Conservation (phyloP, 2,888 invertebrate species). For the Dolomedes plantarius region DNA sequence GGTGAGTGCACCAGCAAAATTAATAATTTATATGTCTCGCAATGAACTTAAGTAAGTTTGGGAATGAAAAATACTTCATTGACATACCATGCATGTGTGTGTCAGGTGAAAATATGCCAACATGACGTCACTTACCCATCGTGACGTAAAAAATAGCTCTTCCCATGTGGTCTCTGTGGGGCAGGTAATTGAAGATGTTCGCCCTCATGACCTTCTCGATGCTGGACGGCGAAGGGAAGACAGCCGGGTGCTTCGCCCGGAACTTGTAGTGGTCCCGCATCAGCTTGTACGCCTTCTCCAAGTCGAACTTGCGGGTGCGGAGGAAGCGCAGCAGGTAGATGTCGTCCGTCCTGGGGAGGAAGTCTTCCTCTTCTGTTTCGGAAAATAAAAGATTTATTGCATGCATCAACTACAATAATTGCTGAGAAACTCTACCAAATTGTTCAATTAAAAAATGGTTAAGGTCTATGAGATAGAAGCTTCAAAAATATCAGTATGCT, state of each 20-base stretch:
- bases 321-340: slow-evolving; percentile 56
- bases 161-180: slow-evolving; percentile 70
- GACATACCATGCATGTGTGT: no score
- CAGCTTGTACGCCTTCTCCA: slow-evolving; percentile 28
- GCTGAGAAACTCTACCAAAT: no score
- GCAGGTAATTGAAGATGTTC: slow-evolving; percentile 75
- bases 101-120: no score
- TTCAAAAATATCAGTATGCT: no score
- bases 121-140: slow-evolving; percentile 40
- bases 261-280: slow-evolving; percentile 54
- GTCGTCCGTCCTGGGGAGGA: slow-evolving; percentile 43
- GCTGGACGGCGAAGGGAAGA: slow-evolving; percentile 74
- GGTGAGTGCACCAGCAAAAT: no score
- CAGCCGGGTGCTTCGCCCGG: slow-evolving; percentile 25
- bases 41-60: no score
- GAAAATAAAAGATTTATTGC: no score
- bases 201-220: slow-evolving; percentile 75
- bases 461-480: no score
- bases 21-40: no score
- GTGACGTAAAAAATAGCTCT: slow-evolving; percentile 51
- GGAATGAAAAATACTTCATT: no score
- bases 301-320: slow-evolving; percentile 52
- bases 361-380: slow-evolving; percentile 38
- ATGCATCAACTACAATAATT: no score
- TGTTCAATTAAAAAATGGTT: no score